Conservation (phyloP, 2,888 invertebrate genomes). For the Trilocha varians region DNA sequence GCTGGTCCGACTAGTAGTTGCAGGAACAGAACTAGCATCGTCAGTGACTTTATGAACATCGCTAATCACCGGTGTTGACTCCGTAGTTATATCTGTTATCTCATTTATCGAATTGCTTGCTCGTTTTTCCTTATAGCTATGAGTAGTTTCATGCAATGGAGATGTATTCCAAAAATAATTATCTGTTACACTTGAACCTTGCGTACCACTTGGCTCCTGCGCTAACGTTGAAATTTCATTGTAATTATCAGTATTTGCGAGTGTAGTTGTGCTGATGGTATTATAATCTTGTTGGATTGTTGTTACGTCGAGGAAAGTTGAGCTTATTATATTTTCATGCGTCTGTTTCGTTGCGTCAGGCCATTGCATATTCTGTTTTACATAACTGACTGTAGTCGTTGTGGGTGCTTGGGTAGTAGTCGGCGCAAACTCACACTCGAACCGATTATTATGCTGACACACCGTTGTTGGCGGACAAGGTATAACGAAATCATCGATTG, state of each 20-base stretch:
- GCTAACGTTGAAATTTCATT: neutral
- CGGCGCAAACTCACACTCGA: conserved; percentile 51
- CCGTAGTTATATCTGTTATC: neutral
- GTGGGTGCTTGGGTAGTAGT: conserved; percentile 16
- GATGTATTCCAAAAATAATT: neutral
- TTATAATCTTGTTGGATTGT: conserved; percentile 16
- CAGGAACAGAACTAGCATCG: neutral
- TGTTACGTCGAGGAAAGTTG: conserved; percentile 5
- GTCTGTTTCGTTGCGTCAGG: conserved; percentile 4
- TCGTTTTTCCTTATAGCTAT: neutral
- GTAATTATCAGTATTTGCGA: conserved; percentile 5
- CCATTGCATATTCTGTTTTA: neutral
- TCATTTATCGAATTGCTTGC: neutral
- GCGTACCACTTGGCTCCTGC: neutral
- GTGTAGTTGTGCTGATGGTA: conserved; percentile 15
- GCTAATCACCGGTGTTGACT: neutral
- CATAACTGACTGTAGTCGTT: conserved; percentile 1
- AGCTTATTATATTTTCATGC: conserved; percentile 7
- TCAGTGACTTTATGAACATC: neutral
- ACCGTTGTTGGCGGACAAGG: conserved; percentile 48
- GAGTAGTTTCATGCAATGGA: neutral
- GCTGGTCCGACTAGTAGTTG: neutral
- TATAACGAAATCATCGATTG: conserved; percentile 50
- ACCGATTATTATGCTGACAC: conserved; percentile 40
- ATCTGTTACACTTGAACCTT: neutral